Percentiles rank a stretch among this genome's conserved stretches.
phyloP scores from a whole-genome alignment of 2,113 vertebrate genomes.

The Passer montanus region DNA sequence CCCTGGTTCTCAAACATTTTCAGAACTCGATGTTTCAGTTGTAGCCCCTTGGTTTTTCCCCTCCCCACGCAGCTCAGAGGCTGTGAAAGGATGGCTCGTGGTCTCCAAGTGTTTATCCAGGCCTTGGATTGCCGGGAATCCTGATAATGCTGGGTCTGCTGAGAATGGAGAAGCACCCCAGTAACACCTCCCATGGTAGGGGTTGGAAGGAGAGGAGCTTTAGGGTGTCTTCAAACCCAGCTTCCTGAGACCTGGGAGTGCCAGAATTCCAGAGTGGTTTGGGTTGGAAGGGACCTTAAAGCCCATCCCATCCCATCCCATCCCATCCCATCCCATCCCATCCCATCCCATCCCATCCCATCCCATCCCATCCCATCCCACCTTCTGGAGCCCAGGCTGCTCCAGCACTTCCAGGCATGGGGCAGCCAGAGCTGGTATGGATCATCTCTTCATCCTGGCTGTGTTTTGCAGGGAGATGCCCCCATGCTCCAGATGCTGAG shows the following conservation, averaged over 20 bases:
- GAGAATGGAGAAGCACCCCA: neutral
- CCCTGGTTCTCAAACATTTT: neutral
- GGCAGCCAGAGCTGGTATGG: neutral
- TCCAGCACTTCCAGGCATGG: neutral
- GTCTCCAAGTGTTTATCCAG: neutral
- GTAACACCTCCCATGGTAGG: neutral
- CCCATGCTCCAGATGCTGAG: too few relatives aligned
- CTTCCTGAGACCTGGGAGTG: too few relatives aligned
- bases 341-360: neutral
- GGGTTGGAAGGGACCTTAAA: neutral
- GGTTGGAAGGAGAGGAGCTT: neutral
- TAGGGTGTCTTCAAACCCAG: neutral
- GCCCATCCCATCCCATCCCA: neutral
- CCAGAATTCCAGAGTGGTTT: neutral
- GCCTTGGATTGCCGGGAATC: neutral
- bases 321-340: too few relatives aligned
- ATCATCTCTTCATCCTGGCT: neutral
- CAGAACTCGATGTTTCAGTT: neutral
- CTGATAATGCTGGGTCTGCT: neutral
- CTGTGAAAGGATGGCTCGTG: fast-evolving
- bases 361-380: neutral
- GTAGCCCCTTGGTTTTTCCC: neutral
- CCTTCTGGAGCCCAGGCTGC: neutral
- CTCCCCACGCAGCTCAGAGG: neutral
- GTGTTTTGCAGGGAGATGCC: neutral